Evolutionary conservation across 2,888 invertebrate genomes (phyloP).

Genomic region (Galerucella calmariensis): DNA sequence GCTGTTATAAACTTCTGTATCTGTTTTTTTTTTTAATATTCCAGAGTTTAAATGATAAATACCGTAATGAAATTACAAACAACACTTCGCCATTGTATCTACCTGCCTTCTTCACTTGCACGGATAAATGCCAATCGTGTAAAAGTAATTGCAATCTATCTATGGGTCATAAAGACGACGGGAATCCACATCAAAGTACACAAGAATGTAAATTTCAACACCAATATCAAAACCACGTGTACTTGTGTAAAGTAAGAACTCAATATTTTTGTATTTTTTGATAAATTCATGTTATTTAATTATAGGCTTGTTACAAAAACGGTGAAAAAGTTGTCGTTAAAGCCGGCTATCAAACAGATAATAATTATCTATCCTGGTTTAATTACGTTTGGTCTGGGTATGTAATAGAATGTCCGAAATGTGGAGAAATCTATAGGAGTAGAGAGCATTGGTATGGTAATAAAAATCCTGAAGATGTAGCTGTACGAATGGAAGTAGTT

Average conservation of each 20-base stretch:
- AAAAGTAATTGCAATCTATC: constrained; percentile 72
- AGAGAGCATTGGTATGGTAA: constrained; percentile 87
- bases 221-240: constrained; percentile 78
- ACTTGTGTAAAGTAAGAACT: constrained; percentile 69
- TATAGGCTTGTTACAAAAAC: constrained; percentile 60
- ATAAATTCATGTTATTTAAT: not conserved
- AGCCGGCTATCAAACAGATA: constrained; percentile 66
- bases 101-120: constrained; percentile 83
- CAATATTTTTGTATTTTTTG: constrained; percentile 14
- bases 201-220: constrained; percentile 74
- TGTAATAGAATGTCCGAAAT: constrained; percentile 79
- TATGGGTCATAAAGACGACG: constrained; percentile 75
- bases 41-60: constrained; percentile 78
- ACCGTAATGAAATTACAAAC: constrained; percentile 75
- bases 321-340: constrained; percentile 70
- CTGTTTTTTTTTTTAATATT: constrained; percentile 26
- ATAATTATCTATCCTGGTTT: constrained; percentile 75
- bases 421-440: constrained; percentile 78
- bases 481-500: constrained; percentile 74
- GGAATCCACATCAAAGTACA: constrained; percentile 68
- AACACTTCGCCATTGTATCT: constrained; percentile 75
- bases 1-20: not conserved
- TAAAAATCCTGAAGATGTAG: constrained; percentile 75
- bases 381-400: constrained; percentile 84
- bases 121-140: constrained; percentile 77